These are phyloP conservation scores for Drosophila bunnanda DNA, from an alignment of 2,888 invertebrate species.

Conservation along the genomic window DNA sequence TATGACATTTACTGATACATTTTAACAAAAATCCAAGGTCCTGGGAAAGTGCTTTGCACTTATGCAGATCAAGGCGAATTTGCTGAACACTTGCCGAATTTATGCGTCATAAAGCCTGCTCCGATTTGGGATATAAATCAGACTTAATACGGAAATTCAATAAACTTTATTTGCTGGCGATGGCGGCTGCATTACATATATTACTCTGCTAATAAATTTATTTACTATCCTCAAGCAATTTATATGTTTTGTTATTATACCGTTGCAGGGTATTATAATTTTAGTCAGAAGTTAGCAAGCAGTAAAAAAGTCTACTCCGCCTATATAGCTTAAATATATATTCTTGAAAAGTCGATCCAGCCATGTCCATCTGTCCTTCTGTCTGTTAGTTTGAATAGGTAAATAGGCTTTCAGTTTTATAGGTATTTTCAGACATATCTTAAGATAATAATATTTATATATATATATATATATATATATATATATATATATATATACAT, in stretches of 20 bases:
- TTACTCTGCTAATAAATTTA: background rate
- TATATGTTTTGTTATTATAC: background rate
- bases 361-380: too few relatives aligned
- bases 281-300: too few relatives aligned
- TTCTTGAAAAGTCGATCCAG: too few relatives aligned
- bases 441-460: too few relatives aligned
- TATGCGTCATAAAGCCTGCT: constrained; percentile 62
- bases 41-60: constrained; percentile 43
- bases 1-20: constrained; percentile 71
- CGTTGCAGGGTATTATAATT: too few relatives aligned
- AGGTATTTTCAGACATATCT: too few relatives aligned
- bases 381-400: too few relatives aligned
- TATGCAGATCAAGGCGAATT: constrained; percentile 67
- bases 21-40: constrained; percentile 52
- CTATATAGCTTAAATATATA: too few relatives aligned
- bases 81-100: constrained; percentile 47
- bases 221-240: background rate
- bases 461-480: too few relatives aligned
- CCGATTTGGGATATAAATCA: constrained; percentile 45
- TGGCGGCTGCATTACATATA: background rate
- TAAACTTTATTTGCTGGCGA: constrained; percentile 3
- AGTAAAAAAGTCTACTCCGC: too few relatives aligned
- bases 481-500: too few relatives aligned
- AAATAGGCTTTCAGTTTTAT: too few relatives aligned
- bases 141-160: constrained; percentile 11